Evolutionary conservation across 2,113 vertebrate genomes (phyloP).

Genomic region (Hippolais icterina): DNA sequence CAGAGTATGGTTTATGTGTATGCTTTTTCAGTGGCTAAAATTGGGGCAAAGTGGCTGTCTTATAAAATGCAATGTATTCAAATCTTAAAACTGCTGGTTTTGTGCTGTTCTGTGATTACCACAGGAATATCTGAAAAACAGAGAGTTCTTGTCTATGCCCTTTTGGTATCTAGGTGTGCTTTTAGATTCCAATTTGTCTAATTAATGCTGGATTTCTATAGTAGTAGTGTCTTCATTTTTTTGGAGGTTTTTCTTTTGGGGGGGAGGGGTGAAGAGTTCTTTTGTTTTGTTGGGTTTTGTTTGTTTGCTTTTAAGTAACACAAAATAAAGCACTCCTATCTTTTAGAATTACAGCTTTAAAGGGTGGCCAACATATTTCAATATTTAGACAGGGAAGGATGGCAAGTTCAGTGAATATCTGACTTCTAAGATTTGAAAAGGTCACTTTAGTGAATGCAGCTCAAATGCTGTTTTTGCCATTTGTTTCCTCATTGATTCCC

Average conservation of each 20-base stretch:
- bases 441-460: neutral
- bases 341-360: neutral
- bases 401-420: neutral
- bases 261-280: rapidly evolving
- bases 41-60: neutral
- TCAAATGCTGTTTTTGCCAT: neutral
- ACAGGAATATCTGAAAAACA: neutral
- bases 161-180: neutral
- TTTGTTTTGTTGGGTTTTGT: neutral
- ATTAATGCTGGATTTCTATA: neutral
- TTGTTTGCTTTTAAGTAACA: neutral
- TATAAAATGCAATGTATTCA: neutral
- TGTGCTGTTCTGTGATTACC: neutral
- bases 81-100: neutral
- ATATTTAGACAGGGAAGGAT: neutral
- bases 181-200: neutral
- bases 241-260: neutral
- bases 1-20: neutral
- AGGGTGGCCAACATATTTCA: neutral
- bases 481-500: neutral
- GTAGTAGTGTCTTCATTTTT: neutral
- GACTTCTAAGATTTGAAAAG: neutral
- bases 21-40: neutral
- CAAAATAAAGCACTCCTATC: neutral
- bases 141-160: neutral